phyloP scores from a whole-genome alignment of 2,888 invertebrate species.

The Lampropteryx suffumata region DNA sequence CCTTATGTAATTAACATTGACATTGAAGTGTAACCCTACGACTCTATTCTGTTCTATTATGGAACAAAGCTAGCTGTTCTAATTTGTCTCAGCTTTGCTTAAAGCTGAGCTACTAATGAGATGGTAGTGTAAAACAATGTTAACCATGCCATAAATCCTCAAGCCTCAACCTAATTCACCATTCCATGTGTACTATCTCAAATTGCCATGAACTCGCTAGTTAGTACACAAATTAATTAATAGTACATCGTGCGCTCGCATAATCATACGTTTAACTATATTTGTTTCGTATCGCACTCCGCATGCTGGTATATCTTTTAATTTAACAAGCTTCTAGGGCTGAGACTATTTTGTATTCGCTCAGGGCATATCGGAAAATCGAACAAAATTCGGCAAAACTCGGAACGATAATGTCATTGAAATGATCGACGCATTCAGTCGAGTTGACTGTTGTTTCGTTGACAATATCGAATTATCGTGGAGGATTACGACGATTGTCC shows the following conservation, averaged over 20 bases:
- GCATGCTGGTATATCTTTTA: slow-evolving; percentile 29
- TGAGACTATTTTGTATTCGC: neutral
- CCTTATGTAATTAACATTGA: too few relatives aligned
- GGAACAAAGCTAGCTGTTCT: too few relatives aligned
- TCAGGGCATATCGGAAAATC: too few relatives aligned
- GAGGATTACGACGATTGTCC: too few relatives aligned
- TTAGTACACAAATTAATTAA: slow-evolving; percentile 55
- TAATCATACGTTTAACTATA: slow-evolving; percentile 43
- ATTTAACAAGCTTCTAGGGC: slow-evolving; percentile 21
- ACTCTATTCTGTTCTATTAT: too few relatives aligned
- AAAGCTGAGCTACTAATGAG: neutral
- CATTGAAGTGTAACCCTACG: too few relatives aligned
- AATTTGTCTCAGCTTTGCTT: too few relatives aligned
- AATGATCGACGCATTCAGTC: too few relatives aligned
- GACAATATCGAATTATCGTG: too few relatives aligned
- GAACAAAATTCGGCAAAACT: too few relatives aligned
- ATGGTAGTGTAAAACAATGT: neutral
- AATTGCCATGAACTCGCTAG: slow-evolving; percentile 30
- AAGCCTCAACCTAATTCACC: slow-evolving; percentile 12
- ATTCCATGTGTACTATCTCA: slow-evolving; percentile 18
- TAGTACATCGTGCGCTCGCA: slow-evolving; percentile 48
- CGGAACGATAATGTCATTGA: too few relatives aligned
- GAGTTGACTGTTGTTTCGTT: too few relatives aligned
- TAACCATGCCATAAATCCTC: slow-evolving; percentile 9
- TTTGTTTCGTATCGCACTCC: slow-evolving; percentile 38